A percentile compares a stretch with the other conserved stretches of the same genome.
Conservation (phyloP, 2,888 invertebrate species). For the Clanis bilineata region DNA sequence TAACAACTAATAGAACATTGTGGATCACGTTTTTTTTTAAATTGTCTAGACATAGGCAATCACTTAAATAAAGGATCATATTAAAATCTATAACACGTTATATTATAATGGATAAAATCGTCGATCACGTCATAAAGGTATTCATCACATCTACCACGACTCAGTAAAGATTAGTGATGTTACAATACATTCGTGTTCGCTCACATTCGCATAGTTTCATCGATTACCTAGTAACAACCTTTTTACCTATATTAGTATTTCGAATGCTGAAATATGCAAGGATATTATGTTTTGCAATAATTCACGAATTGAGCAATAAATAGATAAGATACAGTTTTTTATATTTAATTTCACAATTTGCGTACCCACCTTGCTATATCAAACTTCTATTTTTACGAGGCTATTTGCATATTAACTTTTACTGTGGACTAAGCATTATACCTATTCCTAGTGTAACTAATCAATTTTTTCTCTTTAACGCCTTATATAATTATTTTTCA, state of each 20-base stretch:
- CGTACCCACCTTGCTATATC: too few relatives aligned
- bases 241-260: too few relatives aligned
- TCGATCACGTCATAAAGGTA: not conserved
- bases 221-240: not conserved
- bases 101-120: not conserved
- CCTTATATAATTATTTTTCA: too few relatives aligned
- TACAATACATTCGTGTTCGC: not conserved
- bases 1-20: too few relatives aligned
- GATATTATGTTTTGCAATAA: not conserved
- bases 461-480: too few relatives aligned
- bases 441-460: too few relatives aligned
- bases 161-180: not conserved
- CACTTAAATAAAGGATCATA: too few relatives aligned
- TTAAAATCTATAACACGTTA: not conserved
- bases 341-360: not conserved
- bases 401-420: not conserved
- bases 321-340: not conserved
- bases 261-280: not conserved
- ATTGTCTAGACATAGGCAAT: too few relatives aligned
- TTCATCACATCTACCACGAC: not conserved
- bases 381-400: not conserved
- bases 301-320: not conserved
- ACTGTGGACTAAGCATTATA: too few relatives aligned
- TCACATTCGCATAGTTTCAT: not conserved
- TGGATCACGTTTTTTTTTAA: too few relatives aligned